These are phyloP conservation scores for Lathronympha strigana DNA, from an alignment of 2,888 invertebrate species.

Conservation along the genomic window DNA sequence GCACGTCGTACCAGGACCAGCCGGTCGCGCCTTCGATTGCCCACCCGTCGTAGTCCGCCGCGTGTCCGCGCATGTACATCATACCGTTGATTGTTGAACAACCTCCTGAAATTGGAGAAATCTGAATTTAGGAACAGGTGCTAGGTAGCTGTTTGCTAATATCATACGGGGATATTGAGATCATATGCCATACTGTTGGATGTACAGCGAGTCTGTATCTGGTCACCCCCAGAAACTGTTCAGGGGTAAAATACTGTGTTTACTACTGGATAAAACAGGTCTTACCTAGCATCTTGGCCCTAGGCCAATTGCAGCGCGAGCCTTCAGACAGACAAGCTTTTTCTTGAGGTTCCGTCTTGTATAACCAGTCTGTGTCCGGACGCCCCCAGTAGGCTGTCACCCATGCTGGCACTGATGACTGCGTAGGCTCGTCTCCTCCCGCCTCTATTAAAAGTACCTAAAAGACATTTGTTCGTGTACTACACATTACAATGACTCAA, in stretches of 20 bases:
- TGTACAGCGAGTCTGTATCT: too few relatives aligned
- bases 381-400: slow-evolving; percentile 86
- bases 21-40: slow-evolving; percentile 88
- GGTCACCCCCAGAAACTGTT: too few relatives aligned
- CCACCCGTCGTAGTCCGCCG: slow-evolving; percentile 91
- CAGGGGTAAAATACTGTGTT: too few relatives aligned
- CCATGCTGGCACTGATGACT: slow-evolving; percentile 87
- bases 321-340: slow-evolving; percentile 84
- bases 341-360: slow-evolving; percentile 86
- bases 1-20: slow-evolving; percentile 91
- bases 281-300: slow-evolving; percentile 88
- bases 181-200: too few relatives aligned
- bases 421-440: slow-evolving; percentile 88
- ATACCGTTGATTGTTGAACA: slow-evolving; percentile 90
- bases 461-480: neutral
- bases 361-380: slow-evolving; percentile 87
- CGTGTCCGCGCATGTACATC: slow-evolving; percentile 92
- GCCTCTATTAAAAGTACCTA: slow-evolving; percentile 89
- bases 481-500: too few relatives aligned
- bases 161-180: too few relatives aligned
- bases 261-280: too few relatives aligned
- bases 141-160: too few relatives aligned
- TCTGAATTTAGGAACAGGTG: neutral
- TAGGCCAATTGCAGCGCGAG: slow-evolving; percentile 86
- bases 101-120: slow-evolving; percentile 81